A percentile compares a stretch with the other conserved stretches of the same genome.
phyloP scores from a whole-genome alignment of 2,888 invertebrate species.

The Acrobasis repandana region DNA sequence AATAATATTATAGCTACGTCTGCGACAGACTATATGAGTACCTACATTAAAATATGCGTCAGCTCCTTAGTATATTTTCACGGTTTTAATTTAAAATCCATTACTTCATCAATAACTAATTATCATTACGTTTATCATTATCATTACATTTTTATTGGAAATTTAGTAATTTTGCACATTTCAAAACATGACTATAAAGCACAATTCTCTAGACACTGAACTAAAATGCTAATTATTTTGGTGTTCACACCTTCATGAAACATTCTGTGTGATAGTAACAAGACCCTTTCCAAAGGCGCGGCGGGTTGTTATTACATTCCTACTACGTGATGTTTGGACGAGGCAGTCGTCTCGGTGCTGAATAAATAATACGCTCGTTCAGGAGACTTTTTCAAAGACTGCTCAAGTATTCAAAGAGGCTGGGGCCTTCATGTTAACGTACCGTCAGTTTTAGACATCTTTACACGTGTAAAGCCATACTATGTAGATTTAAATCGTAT shows the following conservation, averaged over 20 bases:
- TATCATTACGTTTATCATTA: too few relatives aligned
- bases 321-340: conserved; percentile 8
- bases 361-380: conserved; percentile 56
- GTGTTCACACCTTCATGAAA: background rate
- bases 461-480: background rate
- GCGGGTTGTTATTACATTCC: conserved; percentile 5
- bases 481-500: background rate
- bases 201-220: background rate
- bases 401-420: conserved; percentile 54
- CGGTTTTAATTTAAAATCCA: too few relatives aligned
- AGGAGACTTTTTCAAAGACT: conserved; percentile 50
- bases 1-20: too few relatives aligned
- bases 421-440: conserved; percentile 30
- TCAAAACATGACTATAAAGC: too few relatives aligned
- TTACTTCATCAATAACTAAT: too few relatives aligned
- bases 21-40: too few relatives aligned
- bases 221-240: background rate
- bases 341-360: conserved; percentile 29
- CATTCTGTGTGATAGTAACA: background rate
- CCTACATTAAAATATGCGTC: too few relatives aligned
- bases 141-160: too few relatives aligned
- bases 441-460: background rate
- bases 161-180: too few relatives aligned
- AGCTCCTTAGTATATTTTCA: too few relatives aligned
- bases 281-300: background rate